A percentile compares a stretch with the other conserved stretches of the same genome.
These are phyloP conservation scores for Euzophera pinguis DNA, from an alignment of 2,888 invertebrate species.

Conservation along the genomic window DNA sequence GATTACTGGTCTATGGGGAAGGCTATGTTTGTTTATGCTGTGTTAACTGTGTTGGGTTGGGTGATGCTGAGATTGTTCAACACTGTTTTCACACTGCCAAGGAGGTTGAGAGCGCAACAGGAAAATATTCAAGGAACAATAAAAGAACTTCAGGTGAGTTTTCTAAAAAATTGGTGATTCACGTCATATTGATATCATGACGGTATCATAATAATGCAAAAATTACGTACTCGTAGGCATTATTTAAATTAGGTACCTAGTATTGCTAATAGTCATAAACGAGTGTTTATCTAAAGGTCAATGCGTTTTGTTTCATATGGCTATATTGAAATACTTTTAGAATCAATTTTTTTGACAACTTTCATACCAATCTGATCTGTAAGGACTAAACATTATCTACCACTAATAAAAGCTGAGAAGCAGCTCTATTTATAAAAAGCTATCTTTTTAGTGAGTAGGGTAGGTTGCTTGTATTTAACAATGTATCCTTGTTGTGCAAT, in stretches of 20 bases:
- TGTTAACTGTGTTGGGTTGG: conserved; percentile 82
- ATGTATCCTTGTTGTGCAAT: too few species aligned
- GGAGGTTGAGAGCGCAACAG: conserved; percentile 78
- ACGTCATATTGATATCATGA: not conserved
- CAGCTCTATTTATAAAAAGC: too few species aligned
- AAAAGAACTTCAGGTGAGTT: conserved; percentile 66
- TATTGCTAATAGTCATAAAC: not conserved
- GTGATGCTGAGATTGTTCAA: conserved; percentile 82
- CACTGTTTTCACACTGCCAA: conserved; percentile 83
- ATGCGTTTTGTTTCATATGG: too few species aligned
- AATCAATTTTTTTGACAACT: too few species aligned
- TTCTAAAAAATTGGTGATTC: not conserved
- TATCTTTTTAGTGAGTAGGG: too few species aligned
- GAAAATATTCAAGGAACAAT: conserved; percentile 71
- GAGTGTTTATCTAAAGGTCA: not conserved
- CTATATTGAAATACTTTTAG: too few species aligned
- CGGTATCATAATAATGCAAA: not conserved
- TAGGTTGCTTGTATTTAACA: too few species aligned
- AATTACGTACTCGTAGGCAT: not conserved
- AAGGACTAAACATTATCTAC: too few species aligned
- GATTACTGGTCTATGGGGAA: conserved; percentile 84
- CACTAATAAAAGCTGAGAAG: too few species aligned
- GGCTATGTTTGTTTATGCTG: conserved; percentile 81
- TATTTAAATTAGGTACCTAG: not conserved
- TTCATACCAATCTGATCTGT: too few species aligned